Conservation (phyloP, 2,113 vertebrate genomes). For the Heliornis fulica region DNA sequence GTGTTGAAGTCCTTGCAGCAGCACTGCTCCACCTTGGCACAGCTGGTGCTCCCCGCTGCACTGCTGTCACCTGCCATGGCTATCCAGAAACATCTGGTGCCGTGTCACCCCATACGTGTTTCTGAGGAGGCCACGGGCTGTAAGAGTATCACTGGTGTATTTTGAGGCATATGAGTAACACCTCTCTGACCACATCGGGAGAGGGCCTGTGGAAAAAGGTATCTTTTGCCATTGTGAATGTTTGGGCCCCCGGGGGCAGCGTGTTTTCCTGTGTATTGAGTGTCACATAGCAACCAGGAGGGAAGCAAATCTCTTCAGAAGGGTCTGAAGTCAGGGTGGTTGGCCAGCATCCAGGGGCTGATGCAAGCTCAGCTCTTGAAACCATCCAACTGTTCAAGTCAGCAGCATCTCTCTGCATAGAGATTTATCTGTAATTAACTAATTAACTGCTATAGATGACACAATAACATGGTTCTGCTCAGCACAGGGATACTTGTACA, state of each 20-base stretch:
- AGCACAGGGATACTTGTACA: neutral
- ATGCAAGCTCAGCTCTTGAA: neutral
- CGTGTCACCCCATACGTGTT: neutral
- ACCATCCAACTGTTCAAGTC: neutral
- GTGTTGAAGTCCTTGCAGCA: neutral
- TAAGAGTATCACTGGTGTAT: neutral
- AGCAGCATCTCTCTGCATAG: neutral
- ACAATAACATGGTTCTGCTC: neutral
- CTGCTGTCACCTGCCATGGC: neutral
- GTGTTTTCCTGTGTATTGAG: neutral
- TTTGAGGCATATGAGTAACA: neutral
- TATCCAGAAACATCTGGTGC: neutral
- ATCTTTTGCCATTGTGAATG: neutral
- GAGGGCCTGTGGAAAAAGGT: neutral
- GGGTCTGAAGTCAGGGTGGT: neutral
- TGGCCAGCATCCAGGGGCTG: neutral
- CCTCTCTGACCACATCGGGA: neutral
- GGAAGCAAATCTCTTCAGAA: neutral
- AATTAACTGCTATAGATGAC: neutral
- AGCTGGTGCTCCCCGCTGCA: neutral
- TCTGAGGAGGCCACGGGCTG: neutral
- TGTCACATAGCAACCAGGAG: conserved; percentile 25
- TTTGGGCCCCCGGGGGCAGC: neutral
- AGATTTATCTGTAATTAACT: neutral
- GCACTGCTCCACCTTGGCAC: neutral